phyloP scores from a whole-genome alignment of 1,140 invertebrate genomes.

The Copidosoma floridanum region DNA sequence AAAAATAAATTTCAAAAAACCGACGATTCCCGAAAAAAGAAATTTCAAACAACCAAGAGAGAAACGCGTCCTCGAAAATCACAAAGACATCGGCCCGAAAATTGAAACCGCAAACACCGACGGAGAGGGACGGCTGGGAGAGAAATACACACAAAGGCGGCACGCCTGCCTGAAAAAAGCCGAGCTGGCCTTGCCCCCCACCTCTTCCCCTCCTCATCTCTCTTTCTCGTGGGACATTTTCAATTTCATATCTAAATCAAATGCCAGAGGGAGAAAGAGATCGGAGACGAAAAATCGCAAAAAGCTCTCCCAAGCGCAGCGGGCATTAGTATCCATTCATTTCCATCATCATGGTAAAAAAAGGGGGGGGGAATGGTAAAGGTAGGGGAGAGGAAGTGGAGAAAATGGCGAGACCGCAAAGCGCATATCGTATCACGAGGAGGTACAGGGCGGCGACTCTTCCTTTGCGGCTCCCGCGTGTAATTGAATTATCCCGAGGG shows the following conservation, averaged over 20 bases:
- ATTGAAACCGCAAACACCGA: neutral
- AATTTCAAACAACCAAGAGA: too few relatives aligned
- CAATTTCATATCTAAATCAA: constrained; percentile 16
- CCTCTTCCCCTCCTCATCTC: neutral
- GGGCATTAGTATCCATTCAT: constrained; percentile 7
- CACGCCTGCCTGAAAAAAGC: neutral
- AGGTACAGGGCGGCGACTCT: too few relatives aligned
- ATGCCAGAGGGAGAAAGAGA: neutral
- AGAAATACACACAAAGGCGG: neutral
- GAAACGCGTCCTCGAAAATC: too few relatives aligned
- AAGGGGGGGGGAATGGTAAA: too few relatives aligned
- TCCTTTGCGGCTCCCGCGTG: neutral
- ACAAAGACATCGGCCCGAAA: too few relatives aligned
- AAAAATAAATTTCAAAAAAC: too few relatives aligned
- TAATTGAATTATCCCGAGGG: constrained; percentile 19
- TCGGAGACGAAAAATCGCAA: neutral
- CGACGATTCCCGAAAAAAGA: too few relatives aligned
- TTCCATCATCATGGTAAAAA: too few relatives aligned
- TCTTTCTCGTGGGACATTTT: neutral
- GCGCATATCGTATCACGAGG: too few relatives aligned
- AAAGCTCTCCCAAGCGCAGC: neutral
- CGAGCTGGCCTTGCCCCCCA: neutral
- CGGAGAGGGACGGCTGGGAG: too few relatives aligned
- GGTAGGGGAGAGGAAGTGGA: neutral
- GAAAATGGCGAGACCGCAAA: constrained; percentile 17